phyloP scores from a whole-genome alignment of 2,797 vertebrate species.

The Acrocephalus scirpaceus region DNA sequence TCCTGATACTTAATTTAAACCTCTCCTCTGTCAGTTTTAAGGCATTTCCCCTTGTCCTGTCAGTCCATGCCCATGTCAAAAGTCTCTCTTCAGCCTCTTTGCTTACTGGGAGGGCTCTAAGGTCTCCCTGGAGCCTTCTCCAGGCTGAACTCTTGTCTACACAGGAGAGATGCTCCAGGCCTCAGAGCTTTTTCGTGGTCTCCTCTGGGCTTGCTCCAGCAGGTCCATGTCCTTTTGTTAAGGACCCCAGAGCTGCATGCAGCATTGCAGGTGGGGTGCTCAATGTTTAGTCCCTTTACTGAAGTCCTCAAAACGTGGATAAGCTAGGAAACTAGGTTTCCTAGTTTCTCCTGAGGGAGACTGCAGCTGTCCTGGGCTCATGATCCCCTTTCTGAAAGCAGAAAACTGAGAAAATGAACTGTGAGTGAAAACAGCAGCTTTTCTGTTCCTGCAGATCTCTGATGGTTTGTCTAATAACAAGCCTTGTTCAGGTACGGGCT shows the following conservation, averaged over 20 bases:
- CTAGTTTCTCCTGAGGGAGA: not conserved
- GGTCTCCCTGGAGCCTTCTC: not conserved
- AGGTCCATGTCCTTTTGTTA: not conserved
- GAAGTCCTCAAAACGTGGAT: not conserved
- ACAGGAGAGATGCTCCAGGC: not conserved
- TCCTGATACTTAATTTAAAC: not conserved
- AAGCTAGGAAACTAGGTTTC: not conserved
- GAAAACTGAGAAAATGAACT: not conserved
- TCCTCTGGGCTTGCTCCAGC: not conserved
- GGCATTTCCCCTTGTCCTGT: not conserved
- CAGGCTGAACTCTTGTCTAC: not conserved
- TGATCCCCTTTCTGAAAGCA: not conserved
- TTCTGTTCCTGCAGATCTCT: not conserved
- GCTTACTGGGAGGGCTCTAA: not conserved
- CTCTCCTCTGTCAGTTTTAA: not conserved
- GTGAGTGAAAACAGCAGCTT: not conserved
- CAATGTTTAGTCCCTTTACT: not conserved
- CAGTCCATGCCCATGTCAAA: not conserved
- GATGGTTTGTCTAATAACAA: not conserved
- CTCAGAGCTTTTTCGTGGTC: not conserved
- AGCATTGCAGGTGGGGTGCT: not conserved
- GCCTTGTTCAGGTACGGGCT: not conserved
- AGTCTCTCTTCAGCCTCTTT: not conserved
- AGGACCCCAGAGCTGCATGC: not conserved
- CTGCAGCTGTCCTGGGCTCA: not conserved